Percentiles rank a stretch among this genome's conserved stretches.
These are phyloP conservation scores for Pilophorus perplexus DNA, from an alignment of 2,888 invertebrate species.

Conservation along the genomic window DNA sequence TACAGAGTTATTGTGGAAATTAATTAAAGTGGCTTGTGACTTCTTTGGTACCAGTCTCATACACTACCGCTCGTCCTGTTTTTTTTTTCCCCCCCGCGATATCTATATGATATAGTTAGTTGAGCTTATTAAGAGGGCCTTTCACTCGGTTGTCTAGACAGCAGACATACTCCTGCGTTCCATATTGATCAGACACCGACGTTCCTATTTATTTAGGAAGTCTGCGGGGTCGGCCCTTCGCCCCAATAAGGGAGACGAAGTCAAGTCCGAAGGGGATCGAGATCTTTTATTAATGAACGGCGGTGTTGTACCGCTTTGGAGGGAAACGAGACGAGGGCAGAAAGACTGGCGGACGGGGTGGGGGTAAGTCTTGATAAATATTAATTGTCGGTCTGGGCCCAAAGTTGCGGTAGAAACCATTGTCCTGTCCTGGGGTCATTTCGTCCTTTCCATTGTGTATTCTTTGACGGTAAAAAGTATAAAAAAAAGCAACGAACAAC, in stretches of 20 bases:
- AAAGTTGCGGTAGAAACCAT: conserved; percentile 38
- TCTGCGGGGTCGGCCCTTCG: conserved; percentile 4
- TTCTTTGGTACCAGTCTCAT: no score
- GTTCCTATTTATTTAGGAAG: conserved; percentile 23
- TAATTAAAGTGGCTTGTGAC: no score
- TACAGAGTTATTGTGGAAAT: no score
- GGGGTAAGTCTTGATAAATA: conserved; percentile 41
- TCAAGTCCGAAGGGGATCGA: conserved; percentile 10
- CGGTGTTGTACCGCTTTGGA: conserved; percentile 42
- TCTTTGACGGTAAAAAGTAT: conserved; percentile 41
- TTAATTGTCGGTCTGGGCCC: conserved; percentile 41
- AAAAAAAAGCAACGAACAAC: conserved; percentile 35
- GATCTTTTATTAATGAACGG: conserved; percentile 46
- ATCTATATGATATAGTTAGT: no score
- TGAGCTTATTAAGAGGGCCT: no score
- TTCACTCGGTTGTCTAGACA: no score
- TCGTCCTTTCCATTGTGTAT: conserved; percentile 42
- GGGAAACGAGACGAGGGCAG: background rate
- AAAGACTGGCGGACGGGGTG: background rate
- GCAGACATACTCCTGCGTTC: conserved; percentile 1
- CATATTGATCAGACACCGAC: conserved; percentile 11
- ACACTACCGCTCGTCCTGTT: no score
- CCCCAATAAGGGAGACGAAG: background rate
- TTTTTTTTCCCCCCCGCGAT: no score
- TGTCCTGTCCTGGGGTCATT: conserved; percentile 43